These are phyloP conservation scores for Acanthacorydalis orientalis DNA, from an alignment of 2,888 invertebrate genomes.

Conservation along the genomic window DNA sequence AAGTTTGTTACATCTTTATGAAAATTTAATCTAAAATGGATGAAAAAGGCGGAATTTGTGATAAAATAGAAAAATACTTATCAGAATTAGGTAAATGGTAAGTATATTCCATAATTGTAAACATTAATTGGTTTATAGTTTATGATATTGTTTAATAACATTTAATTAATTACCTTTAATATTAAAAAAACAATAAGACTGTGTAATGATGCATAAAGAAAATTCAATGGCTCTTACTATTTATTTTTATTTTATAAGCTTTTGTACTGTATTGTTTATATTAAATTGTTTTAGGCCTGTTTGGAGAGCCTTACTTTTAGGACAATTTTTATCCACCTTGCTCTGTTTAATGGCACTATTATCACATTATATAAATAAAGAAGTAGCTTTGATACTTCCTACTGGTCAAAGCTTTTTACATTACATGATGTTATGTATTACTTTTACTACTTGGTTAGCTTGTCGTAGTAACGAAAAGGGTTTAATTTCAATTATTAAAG, in stretches of 20 bases:
- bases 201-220: too few species aligned
- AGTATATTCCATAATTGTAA: too few species aligned
- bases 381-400: conserved; percentile 52
- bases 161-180: conserved; percentile 2
- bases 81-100: conserved; percentile 55
- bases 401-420: conserved; percentile 69
- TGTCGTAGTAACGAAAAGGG: conserved; percentile 45
- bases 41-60: conserved; percentile 38
- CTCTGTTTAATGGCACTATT: conserved; percentile 61
- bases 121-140: too few species aligned
- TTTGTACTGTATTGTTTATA: too few species aligned
- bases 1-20: neutral
- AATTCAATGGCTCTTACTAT: too few species aligned
- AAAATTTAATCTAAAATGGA: conserved; percentile 16
- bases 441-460: conserved; percentile 60
- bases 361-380: conserved; percentile 51
- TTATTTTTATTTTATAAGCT: too few species aligned
- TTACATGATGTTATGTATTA: conserved; percentile 56
- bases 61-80: conserved; percentile 47
- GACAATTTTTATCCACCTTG: conserved; percentile 59
- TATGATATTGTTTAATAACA: neutral
- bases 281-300: conserved; percentile 36
- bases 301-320: conserved; percentile 54
- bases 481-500: conserved; percentile 43
- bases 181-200: too few species aligned